Evolutionary conservation across 35 echinoderm and acorn worm species (phyloP), one percentile per base, ranked within the genome.

Genomic region (Holothuria glaberrima): DNA sequence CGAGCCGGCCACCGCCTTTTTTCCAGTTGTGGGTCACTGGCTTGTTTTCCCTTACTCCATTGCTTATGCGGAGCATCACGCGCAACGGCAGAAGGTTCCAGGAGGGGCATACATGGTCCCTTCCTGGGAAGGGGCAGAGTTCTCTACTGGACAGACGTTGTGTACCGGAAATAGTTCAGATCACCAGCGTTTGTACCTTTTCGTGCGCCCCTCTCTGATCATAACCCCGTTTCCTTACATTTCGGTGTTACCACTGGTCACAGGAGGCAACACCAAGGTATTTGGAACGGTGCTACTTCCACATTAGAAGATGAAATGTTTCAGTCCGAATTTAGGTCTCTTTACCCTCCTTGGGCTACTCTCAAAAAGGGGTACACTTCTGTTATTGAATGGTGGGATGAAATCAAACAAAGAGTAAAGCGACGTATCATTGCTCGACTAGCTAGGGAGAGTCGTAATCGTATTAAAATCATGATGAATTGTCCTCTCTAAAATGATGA

Each of bases 141-240:
- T 66, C 27, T 9, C 58, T 56, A 31, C 58, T 86, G 6, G 82
- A 86, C 33, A 62, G 82, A 31, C 30, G 62, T 86, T 86, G 63
- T n/a, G 31, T 63, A 32, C 29, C 82, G 3, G 22, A 22, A 12
- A 38, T 21, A 2, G 9, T 86, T 20, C 12, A 13, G 10, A 24
- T 64, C 9, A 31, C 21, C 4, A 19, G 12, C 33, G 2, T 63
- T 32, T 28, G 12, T 32, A 30, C 34, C 30, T 6, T 63, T 71
- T 24, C 56, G 22, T 88, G 31, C 69, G 10, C 35, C 9, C n/a
- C 69, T 21, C 19, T 71, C 64, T 71, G 86, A 88, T 32, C 86
- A 88, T 56, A 48, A 73, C 10, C 44, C 63, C 22, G 30, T 57
- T 20, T n/a, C 13, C 9, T 31, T 67, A 46, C 44, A 10, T 59